Percentiles rank a stretch among this genome's conserved stretches.
Evolutionary conservation across 2,797 vertebrate species (phyloP).

Genomic region (Syngnathus rostellatus): DNA sequence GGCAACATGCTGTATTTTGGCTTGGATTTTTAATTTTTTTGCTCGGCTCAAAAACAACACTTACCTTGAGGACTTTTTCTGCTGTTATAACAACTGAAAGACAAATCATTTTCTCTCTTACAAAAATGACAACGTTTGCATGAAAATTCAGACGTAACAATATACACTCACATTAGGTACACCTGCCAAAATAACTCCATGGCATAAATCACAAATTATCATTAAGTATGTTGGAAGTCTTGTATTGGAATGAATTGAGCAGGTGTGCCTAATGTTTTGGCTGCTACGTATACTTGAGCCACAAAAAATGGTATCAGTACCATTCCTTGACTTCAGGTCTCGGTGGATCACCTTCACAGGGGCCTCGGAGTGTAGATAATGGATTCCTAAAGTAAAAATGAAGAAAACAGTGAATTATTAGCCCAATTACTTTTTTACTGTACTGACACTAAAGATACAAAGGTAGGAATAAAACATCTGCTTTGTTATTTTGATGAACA

Average conservation of each 20-base stretch:
- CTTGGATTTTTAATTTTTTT: too few relatives aligned
- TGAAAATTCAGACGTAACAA: not conserved
- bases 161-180: not conserved
- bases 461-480: too few relatives aligned
- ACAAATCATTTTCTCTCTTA: slow-evolving; percentile 28
- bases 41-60: slow-evolving; percentile 4
- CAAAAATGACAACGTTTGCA: not conserved
- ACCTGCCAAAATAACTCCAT: not conserved
- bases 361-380: slow-evolving; percentile 96
- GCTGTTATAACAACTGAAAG: slow-evolving; percentile 85
- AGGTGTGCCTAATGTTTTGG: not conserved
- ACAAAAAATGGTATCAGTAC: slow-evolving; percentile 59
- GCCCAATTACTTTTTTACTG: too few relatives aligned
- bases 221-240: not conserved
- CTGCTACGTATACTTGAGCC: not conserved
- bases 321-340: slow-evolving; percentile 96
- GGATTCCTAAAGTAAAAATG: slow-evolving; percentile 76
- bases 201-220: not conserved
- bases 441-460: too few relatives aligned
- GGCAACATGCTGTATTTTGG: not conserved
- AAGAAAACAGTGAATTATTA: not conserved
- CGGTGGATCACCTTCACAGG: slow-evolving; percentile 96
- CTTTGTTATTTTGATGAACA: too few relatives aligned
- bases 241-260: not conserved
- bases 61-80: slow-evolving; percentile 89